A percentile compares a stretch with the other conserved stretches of the same genome.
These are phyloP conservation scores for Xiphophorus birchmanni DNA, from an alignment of 2,797 vertebrate species.

Conservation along the genomic window DNA sequence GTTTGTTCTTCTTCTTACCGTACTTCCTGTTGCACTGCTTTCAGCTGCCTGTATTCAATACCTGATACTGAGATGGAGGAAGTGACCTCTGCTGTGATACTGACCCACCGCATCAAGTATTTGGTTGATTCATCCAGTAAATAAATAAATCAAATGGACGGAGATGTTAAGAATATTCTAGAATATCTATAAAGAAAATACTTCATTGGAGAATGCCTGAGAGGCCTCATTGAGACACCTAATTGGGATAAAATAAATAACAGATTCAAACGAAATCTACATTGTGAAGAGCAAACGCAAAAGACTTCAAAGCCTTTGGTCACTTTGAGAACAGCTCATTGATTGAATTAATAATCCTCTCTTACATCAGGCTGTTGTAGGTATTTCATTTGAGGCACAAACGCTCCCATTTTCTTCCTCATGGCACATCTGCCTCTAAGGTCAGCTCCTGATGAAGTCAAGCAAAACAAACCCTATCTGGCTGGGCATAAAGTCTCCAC, in stretches of 20 bases:
- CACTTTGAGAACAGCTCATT: conserved; percentile 2
- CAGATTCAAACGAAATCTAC: conserved; percentile 25
- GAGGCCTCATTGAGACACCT: conserved; percentile 21
- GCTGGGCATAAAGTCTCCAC: conserved; percentile 45
- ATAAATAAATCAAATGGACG: not conserved
- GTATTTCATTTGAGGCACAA: conserved; percentile 33
- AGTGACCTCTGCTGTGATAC: not conserved
- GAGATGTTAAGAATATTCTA: conserved; percentile 5
- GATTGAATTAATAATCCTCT: conserved; percentile 24
- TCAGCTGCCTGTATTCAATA: conserved; percentile 15
- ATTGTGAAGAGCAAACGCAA: conserved; percentile 13
- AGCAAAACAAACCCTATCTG: conserved; percentile 71
- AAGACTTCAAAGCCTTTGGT: conserved; percentile 17
- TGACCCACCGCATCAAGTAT: not conserved
- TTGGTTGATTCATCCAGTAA: not conserved
- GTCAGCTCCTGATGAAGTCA: conserved; percentile 58
- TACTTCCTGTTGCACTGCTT: conserved; percentile 15
- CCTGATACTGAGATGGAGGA: conserved; percentile 5
- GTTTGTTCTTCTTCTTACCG: conserved; percentile 10
- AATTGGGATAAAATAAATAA: conserved; percentile 39
- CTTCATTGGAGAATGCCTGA: not conserved
- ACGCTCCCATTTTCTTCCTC: conserved; percentile 38
- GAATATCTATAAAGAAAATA: conserved; percentile 6
- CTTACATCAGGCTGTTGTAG: conserved; percentile 25
- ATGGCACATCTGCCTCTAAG: conserved; percentile 65